Evolutionary conservation across 2,113 vertebrate species (phyloP), one percentile per base, ranked within the genome.

Genomic region (Periophthalmus modestus): DNA sequence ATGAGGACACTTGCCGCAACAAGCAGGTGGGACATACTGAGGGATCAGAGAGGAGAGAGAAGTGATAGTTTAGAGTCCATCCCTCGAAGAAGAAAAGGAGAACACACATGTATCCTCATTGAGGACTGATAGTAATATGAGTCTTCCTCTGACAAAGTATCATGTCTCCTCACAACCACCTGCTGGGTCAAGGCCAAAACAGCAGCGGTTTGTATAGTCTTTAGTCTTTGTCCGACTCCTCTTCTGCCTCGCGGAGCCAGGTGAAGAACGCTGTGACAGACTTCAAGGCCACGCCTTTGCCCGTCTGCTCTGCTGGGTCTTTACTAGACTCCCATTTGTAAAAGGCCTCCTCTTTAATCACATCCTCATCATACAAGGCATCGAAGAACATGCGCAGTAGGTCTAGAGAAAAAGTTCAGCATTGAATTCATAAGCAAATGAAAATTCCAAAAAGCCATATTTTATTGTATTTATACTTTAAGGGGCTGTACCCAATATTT

Each of bases 251-350:
- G 1, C 96, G 95, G 77, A 99, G 95, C 97, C 97, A 99, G 85
- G 94, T 97, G 93, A 98, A 99, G 92, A 99, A 99, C 70, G 94
- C 93, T 0, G 96, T 98, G 89, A 97, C 97, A 0, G 98, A 99
- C 82, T 98, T 99, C 69, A 98, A 94, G 69, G 98, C 98, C 69
- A 99, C 97, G 0, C 97, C 98, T 87, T 99, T 99, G 80, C 98
- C 98, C 58, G 93, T 95, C 87, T 97, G 96, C 91, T 99, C 98
- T 0, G 96, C 95, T 0, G 95, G 89, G 90, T 99, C 98, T 91
- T 98, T 99, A 94, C 98, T 97, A 66, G 95, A 94, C 89, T 99
- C 97, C 98, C 97, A 99, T 74, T 96, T 96, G 92, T 97, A 97
- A 92, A 99, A 99, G 75, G 96, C 95, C 1, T 98, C 97, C 90